phyloP scores from a whole-genome alignment of 2,797 vertebrate genomes.

The Periophthalmus magnuspinnatus region DNA sequence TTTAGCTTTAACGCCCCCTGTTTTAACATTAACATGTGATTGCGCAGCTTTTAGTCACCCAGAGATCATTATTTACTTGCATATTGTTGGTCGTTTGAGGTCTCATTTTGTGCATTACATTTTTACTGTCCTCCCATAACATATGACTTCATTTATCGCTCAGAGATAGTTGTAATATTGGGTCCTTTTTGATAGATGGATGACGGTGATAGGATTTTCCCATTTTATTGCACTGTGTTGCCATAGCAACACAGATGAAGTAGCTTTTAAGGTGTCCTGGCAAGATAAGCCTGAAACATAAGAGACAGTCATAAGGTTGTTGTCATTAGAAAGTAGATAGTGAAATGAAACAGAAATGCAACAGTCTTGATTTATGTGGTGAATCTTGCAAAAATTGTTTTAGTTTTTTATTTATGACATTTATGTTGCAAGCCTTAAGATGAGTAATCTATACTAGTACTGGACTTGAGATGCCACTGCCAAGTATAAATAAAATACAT shows the following conservation, averaged over 20 bases:
- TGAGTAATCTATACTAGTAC: too few relatives aligned
- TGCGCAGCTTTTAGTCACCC: conserved; percentile 8
- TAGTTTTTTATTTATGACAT: too few relatives aligned
- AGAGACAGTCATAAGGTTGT: neutral
- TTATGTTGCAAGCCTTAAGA: too few relatives aligned
- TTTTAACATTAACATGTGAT: conserved; percentile 26
- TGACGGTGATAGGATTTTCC: conserved; percentile 41
- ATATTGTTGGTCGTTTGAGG: conserved; percentile 32
- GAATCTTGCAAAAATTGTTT: too few relatives aligned
- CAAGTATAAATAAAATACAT: too few relatives aligned
- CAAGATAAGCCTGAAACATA: neutral
- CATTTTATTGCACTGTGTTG: conserved; percentile 61
- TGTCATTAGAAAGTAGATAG: neutral
- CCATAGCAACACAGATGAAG: conserved; percentile 63
- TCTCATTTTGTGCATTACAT: conserved; percentile 8
- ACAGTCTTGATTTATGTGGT: neutral
- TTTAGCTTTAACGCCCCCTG: conserved; percentile 36
- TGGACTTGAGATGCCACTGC: too few relatives aligned
- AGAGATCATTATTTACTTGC: conserved; percentile 19
- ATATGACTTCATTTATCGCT: conserved; percentile 37
- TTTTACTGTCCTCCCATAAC: conserved; percentile 40
- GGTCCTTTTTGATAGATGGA: conserved; percentile 55
- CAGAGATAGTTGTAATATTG: conserved; percentile 30
- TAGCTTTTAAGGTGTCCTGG: conserved; percentile 2
- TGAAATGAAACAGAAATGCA: neutral